Conservation (phyloP, 2,888 invertebrate species). For the Agonum fuliginosum region DNA sequence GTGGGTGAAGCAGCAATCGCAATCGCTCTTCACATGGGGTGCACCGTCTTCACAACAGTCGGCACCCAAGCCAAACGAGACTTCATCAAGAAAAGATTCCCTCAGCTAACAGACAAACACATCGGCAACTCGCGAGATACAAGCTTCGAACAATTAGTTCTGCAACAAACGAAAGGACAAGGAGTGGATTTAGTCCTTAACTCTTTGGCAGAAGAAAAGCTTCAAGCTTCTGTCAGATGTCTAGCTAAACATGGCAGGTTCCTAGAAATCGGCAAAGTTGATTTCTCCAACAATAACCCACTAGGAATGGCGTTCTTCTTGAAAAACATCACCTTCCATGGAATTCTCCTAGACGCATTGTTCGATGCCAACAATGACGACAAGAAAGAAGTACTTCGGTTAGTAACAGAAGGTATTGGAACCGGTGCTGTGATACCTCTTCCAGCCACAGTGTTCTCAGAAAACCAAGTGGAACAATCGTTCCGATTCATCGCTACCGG, state of each 20-base stretch:
- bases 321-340: slow-evolving; percentile 97
- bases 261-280: slow-evolving; percentile 98
- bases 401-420: slow-evolving; percentile 90
- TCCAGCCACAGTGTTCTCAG: slow-evolving; percentile 89
- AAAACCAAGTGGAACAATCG: slow-evolving; percentile 92
- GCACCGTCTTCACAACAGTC: slow-evolving; percentile 94
- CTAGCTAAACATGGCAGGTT: slow-evolving; percentile 95
- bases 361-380: slow-evolving; percentile 85
- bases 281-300: slow-evolving; percentile 92
- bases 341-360: slow-evolving; percentile 94
- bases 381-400: slow-evolving; percentile 83
- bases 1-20: slow-evolving; percentile 98
- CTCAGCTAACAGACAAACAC: slow-evolving; percentile 84
- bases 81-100: slow-evolving; percentile 91
- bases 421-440: slow-evolving; percentile 93
- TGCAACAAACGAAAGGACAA: slow-evolving; percentile 88
- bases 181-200: slow-evolving; percentile 97
- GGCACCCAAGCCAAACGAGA: slow-evolving; percentile 90
- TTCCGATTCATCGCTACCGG: slow-evolving; percentile 97
- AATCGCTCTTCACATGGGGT: slow-evolving; percentile 91
- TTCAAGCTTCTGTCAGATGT: slow-evolving; percentile 95
- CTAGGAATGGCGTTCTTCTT: slow-evolving; percentile 96
- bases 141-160: slow-evolving; percentile 92
- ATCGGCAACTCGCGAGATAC: slow-evolving; percentile 95
- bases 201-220: slow-evolving; percentile 96